These are phyloP conservation scores for Berghia stephanieae DNA, from an alignment of 1,140 invertebrate genomes.

Conservation along the genomic window DNA sequence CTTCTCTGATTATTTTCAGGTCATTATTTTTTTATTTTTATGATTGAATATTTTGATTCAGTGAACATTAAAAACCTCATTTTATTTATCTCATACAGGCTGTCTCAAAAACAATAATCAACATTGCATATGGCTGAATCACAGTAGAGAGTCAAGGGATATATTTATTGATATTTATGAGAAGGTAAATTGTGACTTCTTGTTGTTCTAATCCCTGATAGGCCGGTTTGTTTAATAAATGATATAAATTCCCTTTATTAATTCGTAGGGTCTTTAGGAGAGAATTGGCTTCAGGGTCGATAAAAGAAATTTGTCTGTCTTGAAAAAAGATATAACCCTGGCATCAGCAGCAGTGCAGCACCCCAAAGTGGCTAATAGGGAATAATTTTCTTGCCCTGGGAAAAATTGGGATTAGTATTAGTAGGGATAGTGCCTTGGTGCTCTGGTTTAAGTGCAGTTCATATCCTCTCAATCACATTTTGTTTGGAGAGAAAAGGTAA, in stretches of 20 bases:
- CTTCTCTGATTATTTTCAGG: too few relatives aligned
- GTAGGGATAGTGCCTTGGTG: too few relatives aligned
- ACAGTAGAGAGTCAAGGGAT: slow-evolving; percentile 80
- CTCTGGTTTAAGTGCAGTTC: too few relatives aligned
- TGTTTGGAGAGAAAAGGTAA: too few relatives aligned
- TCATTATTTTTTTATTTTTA: too few relatives aligned
- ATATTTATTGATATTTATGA: slow-evolving; percentile 71
- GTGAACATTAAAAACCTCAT: neutral
- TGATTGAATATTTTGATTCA: slow-evolving; percentile 66
- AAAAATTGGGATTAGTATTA: too few relatives aligned
- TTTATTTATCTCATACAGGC: slow-evolving; percentile 72
- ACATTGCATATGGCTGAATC: slow-evolving; percentile 85
- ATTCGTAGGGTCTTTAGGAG: too few relatives aligned
- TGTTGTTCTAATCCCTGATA: neutral
- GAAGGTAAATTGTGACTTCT: slow-evolving; percentile 65
- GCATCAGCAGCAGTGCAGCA: too few relatives aligned
- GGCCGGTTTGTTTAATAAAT: neutral
- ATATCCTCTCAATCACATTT: too few relatives aligned
- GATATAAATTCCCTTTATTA: neutral
- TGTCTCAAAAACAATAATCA: slow-evolving; percentile 82
- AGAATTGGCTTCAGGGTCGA: too few relatives aligned
- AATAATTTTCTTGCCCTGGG: too few relatives aligned
- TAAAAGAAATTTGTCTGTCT: neutral
- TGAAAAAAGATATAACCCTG: neutral
- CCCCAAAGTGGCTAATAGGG: too few relatives aligned